Conservation (phyloP, 2,113 vertebrate genomes). For the Willisornis vidua region DNA sequence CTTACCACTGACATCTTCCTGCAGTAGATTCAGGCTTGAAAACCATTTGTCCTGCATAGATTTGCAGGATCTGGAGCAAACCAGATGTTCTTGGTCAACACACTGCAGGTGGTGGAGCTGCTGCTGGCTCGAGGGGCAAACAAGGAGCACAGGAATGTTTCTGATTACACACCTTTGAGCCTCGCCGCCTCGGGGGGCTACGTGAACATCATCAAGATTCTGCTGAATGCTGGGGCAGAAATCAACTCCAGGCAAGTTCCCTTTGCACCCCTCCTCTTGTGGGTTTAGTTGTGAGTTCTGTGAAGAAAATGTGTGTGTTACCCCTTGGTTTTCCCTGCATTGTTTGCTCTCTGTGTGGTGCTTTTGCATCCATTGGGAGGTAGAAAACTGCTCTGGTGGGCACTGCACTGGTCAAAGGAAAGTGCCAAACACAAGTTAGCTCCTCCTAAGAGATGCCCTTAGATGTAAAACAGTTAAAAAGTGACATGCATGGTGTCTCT, state of each 20-base stretch:
- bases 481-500: fast-evolving
- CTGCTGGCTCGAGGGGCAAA: slow-evolving; percentile 96
- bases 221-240: slow-evolving; percentile 97
- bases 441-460: background rate
- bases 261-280: background rate
- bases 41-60: background rate
- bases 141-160: slow-evolving; percentile 99
- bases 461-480: background rate
- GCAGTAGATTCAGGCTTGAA: background rate
- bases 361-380: background rate
- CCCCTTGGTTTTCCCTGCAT: background rate
- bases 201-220: slow-evolving; percentile 99
- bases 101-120: slow-evolving; percentile 91
- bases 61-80: background rate
- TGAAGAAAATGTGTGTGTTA: background rate
- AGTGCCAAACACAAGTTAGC: background rate
- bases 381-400: background rate
- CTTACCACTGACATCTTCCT: background rate
- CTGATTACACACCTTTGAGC: slow-evolving; percentile 97
- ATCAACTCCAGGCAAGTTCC: slow-evolving; percentile 94
- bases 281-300: background rate
- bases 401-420: too few relatives aligned
- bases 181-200: slow-evolving; percentile 97
- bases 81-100: slow-evolving; percentile 14
- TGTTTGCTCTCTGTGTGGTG: fast-evolving